These are phyloP conservation scores for cat (Felis catus) DNA, from an alignment of 2,113 vertebrate species.

Conservation along the genomic window DNA sequence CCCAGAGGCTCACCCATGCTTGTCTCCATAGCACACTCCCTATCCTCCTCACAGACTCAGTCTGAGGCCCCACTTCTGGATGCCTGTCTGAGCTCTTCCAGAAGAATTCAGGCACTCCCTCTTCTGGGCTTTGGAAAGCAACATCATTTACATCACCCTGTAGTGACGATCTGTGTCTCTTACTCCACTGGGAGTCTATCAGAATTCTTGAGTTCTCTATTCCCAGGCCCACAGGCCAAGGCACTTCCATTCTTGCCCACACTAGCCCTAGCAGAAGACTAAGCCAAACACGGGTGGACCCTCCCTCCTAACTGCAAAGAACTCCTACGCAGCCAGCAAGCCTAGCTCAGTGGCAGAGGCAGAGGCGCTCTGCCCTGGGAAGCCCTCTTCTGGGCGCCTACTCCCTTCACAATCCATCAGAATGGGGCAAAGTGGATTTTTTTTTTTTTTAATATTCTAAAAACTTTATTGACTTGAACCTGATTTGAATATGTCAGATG, in stretches of 20 bases:
- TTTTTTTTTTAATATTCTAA: conserved; percentile 90
- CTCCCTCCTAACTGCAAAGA: conserved; percentile 3
- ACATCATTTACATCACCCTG: background rate
- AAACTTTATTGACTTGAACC: conserved; percentile 99
- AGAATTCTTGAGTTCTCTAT: conserved; percentile 10
- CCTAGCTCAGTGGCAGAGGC: background rate
- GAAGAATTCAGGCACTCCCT: conserved; percentile 5
- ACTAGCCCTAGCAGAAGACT: background rate
- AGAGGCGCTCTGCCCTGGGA: background rate
- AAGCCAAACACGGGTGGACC: background rate
- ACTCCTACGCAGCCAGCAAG: background rate
- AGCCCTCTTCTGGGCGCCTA: background rate
- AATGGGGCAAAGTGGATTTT: background rate
- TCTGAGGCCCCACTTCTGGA: background rate
- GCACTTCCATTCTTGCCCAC: background rate
- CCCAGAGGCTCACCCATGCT: background rate
- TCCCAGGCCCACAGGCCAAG: background rate
- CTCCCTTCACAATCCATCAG: background rate
- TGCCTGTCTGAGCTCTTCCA: conserved; percentile 8
- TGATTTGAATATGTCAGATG: conserved; percentile 97
- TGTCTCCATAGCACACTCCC: background rate
- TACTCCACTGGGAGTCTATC: background rate
- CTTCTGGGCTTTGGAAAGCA: conserved; percentile 15
- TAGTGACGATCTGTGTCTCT: background rate
- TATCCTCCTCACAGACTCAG: background rate